Evolutionary conservation across 2,888 invertebrate species (phyloP).

Genomic region (Metallyticus violacea): DNA sequence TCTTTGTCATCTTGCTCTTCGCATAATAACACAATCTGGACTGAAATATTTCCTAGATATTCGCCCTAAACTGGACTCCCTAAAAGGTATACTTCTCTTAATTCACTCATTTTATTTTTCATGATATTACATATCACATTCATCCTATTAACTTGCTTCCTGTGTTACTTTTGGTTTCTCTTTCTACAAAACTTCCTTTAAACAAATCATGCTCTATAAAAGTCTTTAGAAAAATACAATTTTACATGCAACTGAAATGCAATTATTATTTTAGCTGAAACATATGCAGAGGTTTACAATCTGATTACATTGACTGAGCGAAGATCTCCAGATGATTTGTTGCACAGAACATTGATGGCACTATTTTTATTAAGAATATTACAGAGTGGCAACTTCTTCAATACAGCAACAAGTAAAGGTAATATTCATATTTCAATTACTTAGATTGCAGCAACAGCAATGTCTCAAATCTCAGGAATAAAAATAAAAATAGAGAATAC

Average conservation of each 20-base stretch:
- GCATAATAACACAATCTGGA: conserved; percentile 71
- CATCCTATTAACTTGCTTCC: too few relatives aligned
- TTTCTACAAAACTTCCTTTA: not conserved
- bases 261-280: not conserved
- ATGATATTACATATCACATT: not conserved
- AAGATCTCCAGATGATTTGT: conserved; percentile 64
- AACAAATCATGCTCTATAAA: not conserved
- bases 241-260: not conserved
- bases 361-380: conserved; percentile 70
- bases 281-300: conserved; percentile 49
- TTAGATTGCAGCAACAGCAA: not conserved
- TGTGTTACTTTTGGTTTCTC: not conserved
- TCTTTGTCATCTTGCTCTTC: conserved; percentile 68
- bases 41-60: conserved; percentile 49
- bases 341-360: conserved; percentile 75
- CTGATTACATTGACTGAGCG: conserved; percentile 64
- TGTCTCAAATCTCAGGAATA: too few relatives aligned
- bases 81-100: conserved; percentile 14
- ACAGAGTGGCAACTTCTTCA: conserved; percentile 65
- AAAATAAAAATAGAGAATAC: too few relatives aligned
- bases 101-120: not conserved
- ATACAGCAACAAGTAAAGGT: conserved; percentile 39
- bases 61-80: not conserved
- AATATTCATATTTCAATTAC: not conserved
- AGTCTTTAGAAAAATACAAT: not conserved